Evolutionary conservation across 1,140 invertebrate genomes (phyloP), one percentile per base, ranked within the genome.

Genomic region (Triops longicaudatus): DNA sequence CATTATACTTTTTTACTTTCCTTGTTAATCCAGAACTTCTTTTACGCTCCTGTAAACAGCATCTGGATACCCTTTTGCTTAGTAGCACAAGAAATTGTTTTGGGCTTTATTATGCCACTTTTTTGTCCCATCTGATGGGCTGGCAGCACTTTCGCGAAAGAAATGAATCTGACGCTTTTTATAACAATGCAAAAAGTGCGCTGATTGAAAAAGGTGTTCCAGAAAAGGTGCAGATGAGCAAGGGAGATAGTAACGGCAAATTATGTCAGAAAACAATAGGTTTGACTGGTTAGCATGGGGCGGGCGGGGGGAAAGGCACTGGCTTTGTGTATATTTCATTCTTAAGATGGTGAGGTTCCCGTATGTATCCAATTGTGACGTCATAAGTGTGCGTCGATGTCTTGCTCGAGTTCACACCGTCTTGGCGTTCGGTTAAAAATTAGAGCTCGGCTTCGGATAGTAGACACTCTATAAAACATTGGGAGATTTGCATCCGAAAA

Each of bases 371-470:
- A 17, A 63, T 63, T 63, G 50, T 63, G 50, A 63, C 50, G 50
- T 63, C 50, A 63, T 22, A 22, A 63, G 10, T 63, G n/a, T 5
- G 50, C 14, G 50, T 63, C 3, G 50, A 63, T 63, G 50, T 63
- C 50, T 63, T 63, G 50, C 50, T 63, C 50, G 50, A 63, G 50
- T 63, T 63, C 50, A 63, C 50, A 63, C 50, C 50, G 14, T 14
- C 50, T 37, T 37, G 50, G 50, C 7, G 22, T 63, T 63, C 17
- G 50, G 2, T n/a, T n/a, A 63, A 63, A 63, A 63, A 63, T 63
- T 22, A 63, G 50, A 63, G 50, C 50, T 63, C 50, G 50, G 50
- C 22, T 63, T 7, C 22, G 17, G 50, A 63, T 63, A 63, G 22
- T 22, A 63, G 50, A 2, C 50, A 63, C 50, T 63, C 50, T 63